phyloP scores from a whole-genome alignment of 2,113 vertebrate genomes.

The Nanorana parkeri region DNA sequence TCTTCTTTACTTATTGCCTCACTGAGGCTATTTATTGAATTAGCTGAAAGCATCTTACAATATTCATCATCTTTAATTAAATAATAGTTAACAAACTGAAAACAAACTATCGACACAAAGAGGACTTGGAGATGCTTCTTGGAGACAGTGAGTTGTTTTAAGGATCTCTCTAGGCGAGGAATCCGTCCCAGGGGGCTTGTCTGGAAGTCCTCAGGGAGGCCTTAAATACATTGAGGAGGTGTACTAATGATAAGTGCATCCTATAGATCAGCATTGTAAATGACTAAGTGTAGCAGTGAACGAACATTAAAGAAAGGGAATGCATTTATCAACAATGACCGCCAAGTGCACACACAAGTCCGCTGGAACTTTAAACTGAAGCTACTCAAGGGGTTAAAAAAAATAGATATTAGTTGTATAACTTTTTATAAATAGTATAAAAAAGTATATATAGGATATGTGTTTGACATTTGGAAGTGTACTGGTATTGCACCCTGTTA shows the following conservation, averaged over 20 bases:
- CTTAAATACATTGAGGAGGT: conserved; percentile 38
- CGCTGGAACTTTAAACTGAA: background rate
- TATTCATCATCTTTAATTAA: conserved; percentile 50
- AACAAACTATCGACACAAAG: conserved; percentile 28
- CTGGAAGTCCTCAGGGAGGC: background rate
- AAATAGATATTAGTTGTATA: background rate
- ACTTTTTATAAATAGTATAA: background rate
- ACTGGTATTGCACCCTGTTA: too few species aligned
- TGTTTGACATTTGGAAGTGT: too few species aligned
- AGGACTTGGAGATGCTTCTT: conserved; percentile 14
- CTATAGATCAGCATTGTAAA: conserved; percentile 46
- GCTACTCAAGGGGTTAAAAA: background rate
- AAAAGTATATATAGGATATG: background rate
- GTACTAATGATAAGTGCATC: conserved; percentile 53
- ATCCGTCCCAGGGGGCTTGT: conserved; percentile 16
- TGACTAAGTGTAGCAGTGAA: background rate
- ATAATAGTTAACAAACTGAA: conserved; percentile 43
- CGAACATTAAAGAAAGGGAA: conserved; percentile 24
- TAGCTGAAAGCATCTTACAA: conserved; percentile 33
- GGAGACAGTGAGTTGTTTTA: conserved; percentile 13
- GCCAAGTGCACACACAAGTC: too few species aligned
- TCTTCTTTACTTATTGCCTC: conserved; percentile 14
- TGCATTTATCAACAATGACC: conserved; percentile 1
- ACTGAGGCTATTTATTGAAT: conserved; percentile 15
- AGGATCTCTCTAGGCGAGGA: conserved; percentile 10